Conservation (phyloP, 2,797 vertebrate species). For the Halcyon badia region DNA sequence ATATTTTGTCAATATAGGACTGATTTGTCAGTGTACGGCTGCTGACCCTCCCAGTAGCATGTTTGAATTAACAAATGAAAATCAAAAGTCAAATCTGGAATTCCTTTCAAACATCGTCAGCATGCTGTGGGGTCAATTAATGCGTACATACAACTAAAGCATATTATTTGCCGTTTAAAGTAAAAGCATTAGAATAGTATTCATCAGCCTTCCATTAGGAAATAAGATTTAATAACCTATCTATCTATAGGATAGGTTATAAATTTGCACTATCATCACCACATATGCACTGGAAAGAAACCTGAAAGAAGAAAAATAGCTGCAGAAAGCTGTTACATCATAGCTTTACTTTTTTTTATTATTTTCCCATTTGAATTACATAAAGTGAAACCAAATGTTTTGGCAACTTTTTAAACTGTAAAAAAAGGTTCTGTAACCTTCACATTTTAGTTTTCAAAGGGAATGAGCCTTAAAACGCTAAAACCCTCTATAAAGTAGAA, state of each 20-base stretch:
- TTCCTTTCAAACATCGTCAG: neutral
- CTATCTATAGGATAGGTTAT: neutral
- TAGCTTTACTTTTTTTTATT: neutral
- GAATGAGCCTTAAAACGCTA: neutral
- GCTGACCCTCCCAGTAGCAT: neutral
- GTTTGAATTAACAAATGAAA: neutral
- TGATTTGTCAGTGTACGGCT: neutral
- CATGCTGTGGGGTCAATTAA: neutral
- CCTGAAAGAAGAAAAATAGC: neutral
- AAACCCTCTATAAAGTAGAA: neutral
- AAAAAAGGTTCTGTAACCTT: neutral
- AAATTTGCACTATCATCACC: neutral
- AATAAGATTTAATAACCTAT: neutral
- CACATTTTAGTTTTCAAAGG: neutral
- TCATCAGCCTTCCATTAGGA: neutral
- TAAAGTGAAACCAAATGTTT: neutral
- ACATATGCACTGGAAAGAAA: neutral
- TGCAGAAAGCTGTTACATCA: neutral
- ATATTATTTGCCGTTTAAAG: neutral
- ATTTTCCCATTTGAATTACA: neutral
- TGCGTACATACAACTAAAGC: neutral
- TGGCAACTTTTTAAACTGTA: neutral
- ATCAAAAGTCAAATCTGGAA: neutral
- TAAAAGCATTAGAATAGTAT: slow-evolving; percentile 25
- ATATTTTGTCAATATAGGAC: neutral